These are phyloP conservation scores for Hephaestus fuliginosus DNA, from an alignment of 2,797 vertebrate genomes.

Conservation along the genomic window DNA sequence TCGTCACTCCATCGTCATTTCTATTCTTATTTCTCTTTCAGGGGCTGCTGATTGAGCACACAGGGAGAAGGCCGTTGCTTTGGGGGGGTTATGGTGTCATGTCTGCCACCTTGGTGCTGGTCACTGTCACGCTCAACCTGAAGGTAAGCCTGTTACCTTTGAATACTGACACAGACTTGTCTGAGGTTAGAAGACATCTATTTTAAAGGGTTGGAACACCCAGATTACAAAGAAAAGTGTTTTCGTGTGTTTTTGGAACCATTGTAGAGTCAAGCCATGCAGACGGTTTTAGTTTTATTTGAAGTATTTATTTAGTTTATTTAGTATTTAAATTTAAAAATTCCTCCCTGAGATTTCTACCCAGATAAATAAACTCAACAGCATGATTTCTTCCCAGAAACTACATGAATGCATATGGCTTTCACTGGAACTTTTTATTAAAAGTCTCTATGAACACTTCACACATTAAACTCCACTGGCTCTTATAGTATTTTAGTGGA, in stretches of 20 bases:
- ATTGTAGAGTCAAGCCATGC: not conserved
- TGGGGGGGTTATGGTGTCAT: constrained; percentile 84
- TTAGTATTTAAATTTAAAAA: not conserved
- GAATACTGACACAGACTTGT: not conserved
- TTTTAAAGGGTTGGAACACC: not conserved
- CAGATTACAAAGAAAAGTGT: not conserved
- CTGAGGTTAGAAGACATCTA: not conserved
- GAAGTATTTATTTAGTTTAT: not conserved
- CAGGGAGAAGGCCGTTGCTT: constrained; percentile 85
- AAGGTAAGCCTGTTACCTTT: constrained; percentile 80
- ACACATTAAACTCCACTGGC: not conserved
- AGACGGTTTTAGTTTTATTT: not conserved
- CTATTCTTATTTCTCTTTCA: constrained; percentile 53
- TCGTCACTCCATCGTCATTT: not conserved
- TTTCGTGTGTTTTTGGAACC: not conserved
- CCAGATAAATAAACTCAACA: not conserved
- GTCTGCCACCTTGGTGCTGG: constrained; percentile 78
- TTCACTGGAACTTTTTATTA: not conserved
- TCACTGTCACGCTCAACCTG: constrained; percentile 83
- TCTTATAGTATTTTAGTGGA: not conserved
- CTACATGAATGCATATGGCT: not conserved
- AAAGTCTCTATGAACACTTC: not conserved
- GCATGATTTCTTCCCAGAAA: too few species aligned
- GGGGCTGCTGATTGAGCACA: constrained; percentile 87
- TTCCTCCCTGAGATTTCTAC: not conserved